phyloP scores from a whole-genome alignment of 2,888 invertebrate species.

The Campoplex capitator region DNA sequence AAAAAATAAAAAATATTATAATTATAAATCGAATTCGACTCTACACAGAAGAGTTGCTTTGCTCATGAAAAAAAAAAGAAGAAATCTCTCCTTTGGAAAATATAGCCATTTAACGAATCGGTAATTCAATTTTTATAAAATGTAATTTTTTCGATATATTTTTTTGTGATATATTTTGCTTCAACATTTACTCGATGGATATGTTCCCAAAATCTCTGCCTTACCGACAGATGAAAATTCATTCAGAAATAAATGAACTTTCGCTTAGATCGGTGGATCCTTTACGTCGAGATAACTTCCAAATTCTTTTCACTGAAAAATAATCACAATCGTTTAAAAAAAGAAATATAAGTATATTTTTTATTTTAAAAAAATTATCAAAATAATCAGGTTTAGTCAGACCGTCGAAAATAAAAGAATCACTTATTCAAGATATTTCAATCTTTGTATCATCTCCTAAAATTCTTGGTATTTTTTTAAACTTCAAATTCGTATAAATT shows the following conservation, averaged over 20 bases:
- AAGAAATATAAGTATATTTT: too few relatives aligned
- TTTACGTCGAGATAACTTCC: not conserved
- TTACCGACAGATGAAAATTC: not conserved
- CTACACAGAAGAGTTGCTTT: too few relatives aligned
- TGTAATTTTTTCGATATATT: too few relatives aligned
- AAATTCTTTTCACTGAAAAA: not conserved
- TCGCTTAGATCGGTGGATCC: not conserved
- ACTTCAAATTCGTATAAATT: not conserved
- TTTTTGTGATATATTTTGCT: not conserved
- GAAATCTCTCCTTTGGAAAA: too few relatives aligned
- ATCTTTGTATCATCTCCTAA: not conserved
- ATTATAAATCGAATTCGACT: too few relatives aligned
- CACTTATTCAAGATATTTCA: not conserved
- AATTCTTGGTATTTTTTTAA: not conserved
- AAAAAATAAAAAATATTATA: too few relatives aligned
- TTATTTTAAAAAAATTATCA: too few relatives aligned
- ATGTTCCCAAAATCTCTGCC: not conserved
- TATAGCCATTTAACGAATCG: too few relatives aligned
- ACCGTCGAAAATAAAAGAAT: too few relatives aligned
- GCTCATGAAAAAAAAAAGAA: too few relatives aligned
- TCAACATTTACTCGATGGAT: not conserved
- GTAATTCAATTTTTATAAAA: too few relatives aligned
- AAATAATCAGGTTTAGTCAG: too few relatives aligned
- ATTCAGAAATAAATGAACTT: not conserved
- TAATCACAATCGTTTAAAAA: not conserved